These are phyloP conservation scores for Neofelis nebulosa DNA, from an alignment of 2,113 vertebrate species.

Conservation along the genomic window DNA sequence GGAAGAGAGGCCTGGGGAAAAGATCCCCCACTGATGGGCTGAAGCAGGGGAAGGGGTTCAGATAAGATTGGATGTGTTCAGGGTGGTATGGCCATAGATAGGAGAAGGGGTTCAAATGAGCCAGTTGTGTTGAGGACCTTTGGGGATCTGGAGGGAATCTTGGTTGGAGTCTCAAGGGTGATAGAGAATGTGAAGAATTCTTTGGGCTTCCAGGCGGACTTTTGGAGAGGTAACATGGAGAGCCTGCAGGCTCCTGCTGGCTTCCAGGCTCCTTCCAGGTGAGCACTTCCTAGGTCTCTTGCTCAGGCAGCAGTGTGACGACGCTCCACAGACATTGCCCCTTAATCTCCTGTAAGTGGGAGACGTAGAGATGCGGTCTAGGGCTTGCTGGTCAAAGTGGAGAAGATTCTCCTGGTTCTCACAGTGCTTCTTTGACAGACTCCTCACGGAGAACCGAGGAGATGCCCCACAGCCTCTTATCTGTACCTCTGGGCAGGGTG, in stretches of 20 bases:
- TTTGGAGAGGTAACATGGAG: constrained; percentile 41
- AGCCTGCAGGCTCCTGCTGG: neutral
- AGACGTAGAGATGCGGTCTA: constrained; percentile 91
- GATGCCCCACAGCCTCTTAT: neutral
- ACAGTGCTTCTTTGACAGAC: constrained; percentile 68
- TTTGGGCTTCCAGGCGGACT: constrained; percentile 36
- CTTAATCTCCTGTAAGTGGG: constrained; percentile 91
- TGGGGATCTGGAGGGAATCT: constrained; percentile 35
- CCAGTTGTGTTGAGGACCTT: neutral
- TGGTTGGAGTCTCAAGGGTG: neutral
- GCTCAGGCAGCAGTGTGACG: constrained; percentile 60
- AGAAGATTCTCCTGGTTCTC: constrained; percentile 76
- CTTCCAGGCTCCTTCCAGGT: neutral
- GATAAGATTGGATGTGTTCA: neutral
- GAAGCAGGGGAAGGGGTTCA: neutral
- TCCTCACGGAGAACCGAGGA: neutral
- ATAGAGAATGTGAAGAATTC: neutral
- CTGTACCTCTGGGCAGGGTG: neutral
- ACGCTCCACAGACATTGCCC: constrained; percentile 80
- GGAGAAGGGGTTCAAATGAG: neutral
- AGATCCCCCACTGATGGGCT: neutral
- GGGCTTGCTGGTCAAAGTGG: constrained; percentile 91
- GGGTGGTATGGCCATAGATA: too few species aligned
- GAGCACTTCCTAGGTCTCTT: constrained; percentile 63
- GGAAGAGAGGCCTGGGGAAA: neutral